phyloP scores from a whole-genome alignment of 2,888 invertebrate genomes.

The Cyclophora punctaria region DNA sequence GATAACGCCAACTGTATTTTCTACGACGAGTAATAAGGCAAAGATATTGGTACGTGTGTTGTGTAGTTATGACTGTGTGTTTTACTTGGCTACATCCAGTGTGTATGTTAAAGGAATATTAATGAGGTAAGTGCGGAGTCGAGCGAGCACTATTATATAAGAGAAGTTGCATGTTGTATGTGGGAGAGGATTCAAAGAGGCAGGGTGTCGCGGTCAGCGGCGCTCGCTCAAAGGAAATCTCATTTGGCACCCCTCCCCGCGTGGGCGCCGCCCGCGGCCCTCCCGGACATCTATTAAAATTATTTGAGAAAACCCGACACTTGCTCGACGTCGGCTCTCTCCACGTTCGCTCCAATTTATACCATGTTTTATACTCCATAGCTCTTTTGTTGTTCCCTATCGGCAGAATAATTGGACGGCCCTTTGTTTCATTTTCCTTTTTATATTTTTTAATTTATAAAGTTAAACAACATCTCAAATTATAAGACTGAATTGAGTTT shows the following conservation, averaged over 20 bases:
- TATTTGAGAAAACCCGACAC: conserved; percentile 62
- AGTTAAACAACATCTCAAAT: too few relatives aligned
- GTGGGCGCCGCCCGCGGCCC: conserved; percentile 19
- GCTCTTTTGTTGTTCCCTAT: conserved; percentile 40
- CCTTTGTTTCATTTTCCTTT: conserved; percentile 25
- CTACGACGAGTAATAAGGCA: too few relatives aligned
- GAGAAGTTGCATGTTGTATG: conserved; percentile 47
- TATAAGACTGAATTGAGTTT: too few relatives aligned
- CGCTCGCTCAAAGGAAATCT: conserved; percentile 69
- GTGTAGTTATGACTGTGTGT: too few relatives aligned
- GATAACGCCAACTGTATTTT: too few relatives aligned
- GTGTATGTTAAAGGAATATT: too few relatives aligned
- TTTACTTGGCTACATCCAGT: too few relatives aligned
- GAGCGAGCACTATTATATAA: conserved; percentile 14
- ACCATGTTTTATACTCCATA: conserved; percentile 38
- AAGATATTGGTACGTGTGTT: too few relatives aligned
- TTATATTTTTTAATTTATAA: conserved; percentile 10
- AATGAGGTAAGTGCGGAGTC: conserved; percentile 6
- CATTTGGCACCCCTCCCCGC: conserved; percentile 45
- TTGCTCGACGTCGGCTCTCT: conserved; percentile 23
- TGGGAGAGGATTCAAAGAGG: conserved; percentile 41
- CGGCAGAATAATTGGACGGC: conserved; percentile 35
- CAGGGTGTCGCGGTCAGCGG: conserved; percentile 55
- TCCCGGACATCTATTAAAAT: conserved; percentile 67
- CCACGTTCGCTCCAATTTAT: conserved; percentile 33